Evolutionary conservation across 2,113 vertebrate genomes (phyloP), one percentile per base, ranked within the genome.

Genomic region (Sylvietta virens): DNA sequence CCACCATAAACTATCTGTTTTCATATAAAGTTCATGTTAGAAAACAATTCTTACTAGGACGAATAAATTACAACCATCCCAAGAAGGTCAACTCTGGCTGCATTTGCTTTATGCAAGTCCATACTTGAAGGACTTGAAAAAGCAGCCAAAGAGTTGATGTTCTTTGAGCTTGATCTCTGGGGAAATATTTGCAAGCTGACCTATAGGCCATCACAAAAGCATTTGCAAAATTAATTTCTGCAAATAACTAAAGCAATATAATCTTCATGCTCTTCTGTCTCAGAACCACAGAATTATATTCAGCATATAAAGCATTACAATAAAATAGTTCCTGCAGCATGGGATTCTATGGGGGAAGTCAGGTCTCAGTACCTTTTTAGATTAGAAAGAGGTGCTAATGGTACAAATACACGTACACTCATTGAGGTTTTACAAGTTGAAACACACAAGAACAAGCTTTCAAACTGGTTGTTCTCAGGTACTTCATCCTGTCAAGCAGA

Each of bases 61-160:
- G 94, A 94, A 97, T 98, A 98, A 98, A 98, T 98, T 98, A 98
- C 92, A 97, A 97, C 73, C n/a, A 83, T 70, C 78, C 31, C 77
- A 95, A 94, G 95, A 96, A 95, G 95, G 93, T 95, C 96, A 95
- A 84, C 62, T 93, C 79, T 71, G 89, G 48, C 95, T 97, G 89
- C 97, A 98, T 98, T 98, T 98, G 96, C 96, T 96, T 96, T 95
- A 72, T 98, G 87, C 98, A 98, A 98, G 98, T 97, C 97, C 86
- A 95, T 94, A 98, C 98, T 98, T 96, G 98, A 98, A 92, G 64
- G 51, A 93, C 91, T 81, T 96, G 82, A 95, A 95, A 97, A 91
- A 83, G 40, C 65, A 98, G 97, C 97, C 97, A 97, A 97, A 97
- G 96, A 92, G 96, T 96, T 97, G 64, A 86, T 56, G 93, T 97